Conservation (phyloP, 2,797 vertebrate species). For the Apogon talboti region DNA sequence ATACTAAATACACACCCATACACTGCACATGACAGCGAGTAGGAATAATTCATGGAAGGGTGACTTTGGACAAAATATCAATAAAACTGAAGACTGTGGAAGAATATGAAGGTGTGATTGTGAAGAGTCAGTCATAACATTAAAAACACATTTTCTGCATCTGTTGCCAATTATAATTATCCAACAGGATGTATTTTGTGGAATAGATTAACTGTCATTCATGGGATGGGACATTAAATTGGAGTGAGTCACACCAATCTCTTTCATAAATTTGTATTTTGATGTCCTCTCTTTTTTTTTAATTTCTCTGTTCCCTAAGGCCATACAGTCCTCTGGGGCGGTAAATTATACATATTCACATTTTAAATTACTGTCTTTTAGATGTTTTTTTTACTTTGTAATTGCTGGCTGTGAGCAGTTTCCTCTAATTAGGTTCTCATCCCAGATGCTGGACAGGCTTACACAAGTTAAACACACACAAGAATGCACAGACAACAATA, state of each 20-base stretch:
- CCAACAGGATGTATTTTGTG: conserved; percentile 48
- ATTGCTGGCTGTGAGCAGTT: conserved; percentile 60
- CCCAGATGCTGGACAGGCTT: conserved; percentile 56
- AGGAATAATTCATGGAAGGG: conserved; percentile 7
- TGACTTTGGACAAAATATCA: conserved; percentile 7
- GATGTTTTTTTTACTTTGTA: conserved; percentile 69
- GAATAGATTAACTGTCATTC: conserved; percentile 40
- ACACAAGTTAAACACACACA: conserved; percentile 54
- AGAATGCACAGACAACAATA: conserved; percentile 30
- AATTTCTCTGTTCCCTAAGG: conserved; percentile 24
- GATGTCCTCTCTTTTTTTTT: conserved; percentile 29
- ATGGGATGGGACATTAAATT: conserved; percentile 26
- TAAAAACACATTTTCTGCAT: conserved; percentile 39
- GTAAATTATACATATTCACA: conserved; percentile 52
- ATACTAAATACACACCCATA: conserved; percentile 23
- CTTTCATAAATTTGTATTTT: conserved; percentile 42
- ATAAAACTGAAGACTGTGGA: conserved; percentile 9
- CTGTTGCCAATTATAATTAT: conserved; percentile 53
- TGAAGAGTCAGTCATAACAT: conserved; percentile 31
- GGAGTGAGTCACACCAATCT: conserved; percentile 26
- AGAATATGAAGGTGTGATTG: conserved; percentile 41
- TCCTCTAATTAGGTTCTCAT: conserved; percentile 63
- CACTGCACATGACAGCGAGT: background rate
- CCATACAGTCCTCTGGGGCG: conserved; percentile 6
- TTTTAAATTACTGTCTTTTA: conserved; percentile 57